Conservation (phyloP, 2,797 vertebrate species). For the Sebastiscus albofasciatus region DNA sequence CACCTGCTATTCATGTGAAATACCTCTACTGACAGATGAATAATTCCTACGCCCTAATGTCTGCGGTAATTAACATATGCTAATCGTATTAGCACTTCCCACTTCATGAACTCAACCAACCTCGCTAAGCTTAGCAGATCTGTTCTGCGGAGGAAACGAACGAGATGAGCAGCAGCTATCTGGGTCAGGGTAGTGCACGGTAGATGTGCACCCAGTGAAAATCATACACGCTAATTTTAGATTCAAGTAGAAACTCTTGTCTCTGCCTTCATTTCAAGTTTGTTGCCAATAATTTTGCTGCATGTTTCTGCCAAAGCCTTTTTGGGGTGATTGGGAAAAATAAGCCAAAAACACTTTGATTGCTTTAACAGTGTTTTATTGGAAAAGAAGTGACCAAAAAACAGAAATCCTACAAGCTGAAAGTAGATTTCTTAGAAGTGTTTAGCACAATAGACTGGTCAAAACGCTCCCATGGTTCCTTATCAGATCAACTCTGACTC, state of each 20-base stretch:
- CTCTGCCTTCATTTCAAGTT: background rate
- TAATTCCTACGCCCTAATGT: background rate
- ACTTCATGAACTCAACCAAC: constrained; percentile 29
- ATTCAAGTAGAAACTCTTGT: constrained; percentile 24
- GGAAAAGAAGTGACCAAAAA: background rate
- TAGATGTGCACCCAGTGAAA: constrained; percentile 12
- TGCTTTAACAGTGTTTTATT: background rate
- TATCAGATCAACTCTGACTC: constrained; percentile 66
- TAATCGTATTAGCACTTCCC: constrained; percentile 43
- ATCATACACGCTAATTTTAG: constrained; percentile 25
- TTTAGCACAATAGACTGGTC: background rate
- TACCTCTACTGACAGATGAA: constrained; percentile 9
- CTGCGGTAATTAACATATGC: constrained; percentile 31
- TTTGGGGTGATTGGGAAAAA: constrained; percentile 11
- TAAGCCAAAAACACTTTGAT: background rate
- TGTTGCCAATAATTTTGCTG: constrained; percentile 2
- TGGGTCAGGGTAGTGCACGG: constrained; percentile 28
- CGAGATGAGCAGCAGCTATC: constrained; percentile 32
- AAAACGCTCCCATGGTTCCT: constrained; percentile 24
- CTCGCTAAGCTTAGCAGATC: constrained; percentile 16
- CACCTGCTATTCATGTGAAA: constrained; percentile 27
- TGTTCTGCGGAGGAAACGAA: constrained; percentile 31
- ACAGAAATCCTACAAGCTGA: background rate
- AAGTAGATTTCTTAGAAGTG: constrained; percentile 1
- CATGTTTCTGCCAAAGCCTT: background rate